phyloP scores from a whole-genome alignment of 2,888 invertebrate genomes.

The Acleris emargana region DNA sequence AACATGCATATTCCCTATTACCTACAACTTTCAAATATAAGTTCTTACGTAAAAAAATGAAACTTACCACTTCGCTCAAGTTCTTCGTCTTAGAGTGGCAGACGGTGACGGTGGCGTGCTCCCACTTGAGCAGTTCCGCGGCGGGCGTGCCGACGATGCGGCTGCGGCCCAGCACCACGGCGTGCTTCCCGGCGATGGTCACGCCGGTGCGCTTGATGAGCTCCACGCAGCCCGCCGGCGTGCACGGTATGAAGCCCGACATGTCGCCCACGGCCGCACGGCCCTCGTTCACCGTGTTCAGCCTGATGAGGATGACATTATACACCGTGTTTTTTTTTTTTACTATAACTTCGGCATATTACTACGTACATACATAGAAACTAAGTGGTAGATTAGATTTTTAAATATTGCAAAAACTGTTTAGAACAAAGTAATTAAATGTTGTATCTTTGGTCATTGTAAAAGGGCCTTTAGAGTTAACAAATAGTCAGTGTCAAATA shows the following conservation, averaged over 20 bases:
- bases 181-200: conserved; percentile 90
- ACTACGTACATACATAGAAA: too few species aligned
- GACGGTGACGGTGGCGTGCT: conserved; percentile 97
- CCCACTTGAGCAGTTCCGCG: conserved; percentile 97
- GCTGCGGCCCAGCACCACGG: conserved; percentile 97
- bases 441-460: too few species aligned
- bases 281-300: conserved; percentile 97
- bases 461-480: too few species aligned
- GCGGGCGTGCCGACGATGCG: conserved; percentile 99
- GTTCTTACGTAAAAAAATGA: not conserved
- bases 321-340: too few species aligned
- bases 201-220: conserved; percentile 92
- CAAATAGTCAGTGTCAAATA: too few species aligned
- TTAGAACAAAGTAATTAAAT: too few species aligned
- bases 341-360: too few species aligned
- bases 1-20: too few species aligned
- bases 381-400: too few species aligned
- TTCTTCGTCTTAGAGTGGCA: conserved; percentile 97
- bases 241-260: conserved; percentile 96
- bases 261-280: conserved; percentile 95
- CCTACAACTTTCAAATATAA: too few species aligned
- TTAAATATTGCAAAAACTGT: too few species aligned
- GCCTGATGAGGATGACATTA: conserved; percentile 65
- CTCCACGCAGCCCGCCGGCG: conserved; percentile 97
- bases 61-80: conserved; percentile 87